Conservation (phyloP, 2,888 invertebrate species). For the Quadriops clusia region DNA sequence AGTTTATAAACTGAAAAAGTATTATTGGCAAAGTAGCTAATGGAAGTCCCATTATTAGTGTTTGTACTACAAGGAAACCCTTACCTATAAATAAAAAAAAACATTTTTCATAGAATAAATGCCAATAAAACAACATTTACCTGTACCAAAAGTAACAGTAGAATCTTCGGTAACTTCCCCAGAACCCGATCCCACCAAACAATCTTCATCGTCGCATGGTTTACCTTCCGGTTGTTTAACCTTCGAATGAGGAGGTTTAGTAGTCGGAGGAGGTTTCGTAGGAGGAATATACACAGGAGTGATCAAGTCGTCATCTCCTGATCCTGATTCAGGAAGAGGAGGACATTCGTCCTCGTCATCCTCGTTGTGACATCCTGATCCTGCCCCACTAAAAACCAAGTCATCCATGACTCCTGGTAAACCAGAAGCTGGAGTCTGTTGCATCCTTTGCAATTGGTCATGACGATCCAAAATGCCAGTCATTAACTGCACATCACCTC, state of each 20-base stretch:
- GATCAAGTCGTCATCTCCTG: constrained; percentile 80
- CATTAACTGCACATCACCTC: constrained; percentile 75
- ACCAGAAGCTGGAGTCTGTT: constrained; percentile 81
- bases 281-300: constrained; percentile 86
- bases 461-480: constrained; percentile 62
- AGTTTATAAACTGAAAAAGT: too few species aligned
- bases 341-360: constrained; percentile 85
- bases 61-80: too few species aligned
- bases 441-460: constrained; percentile 72
- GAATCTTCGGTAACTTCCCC: constrained; percentile 59
- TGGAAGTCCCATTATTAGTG: too few species aligned
- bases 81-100: too few species aligned
- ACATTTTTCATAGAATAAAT: too few species aligned
- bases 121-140: too few species aligned
- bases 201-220: constrained; percentile 69
- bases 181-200: constrained; percentile 69
- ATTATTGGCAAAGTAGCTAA: too few species aligned
- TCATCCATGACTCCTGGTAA: constrained; percentile 73
- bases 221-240: constrained; percentile 20
- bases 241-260: constrained; percentile 25
- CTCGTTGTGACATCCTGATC: constrained; percentile 81
- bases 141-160: constrained; percentile 41
- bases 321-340: constrained; percentile 66
- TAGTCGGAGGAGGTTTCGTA: constrained; percentile 55
- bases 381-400: constrained; percentile 83